Base-by-base conservation (phyloP, 2,113 vertebrate genomes). In the Syrmaticus mikado region DNA sequence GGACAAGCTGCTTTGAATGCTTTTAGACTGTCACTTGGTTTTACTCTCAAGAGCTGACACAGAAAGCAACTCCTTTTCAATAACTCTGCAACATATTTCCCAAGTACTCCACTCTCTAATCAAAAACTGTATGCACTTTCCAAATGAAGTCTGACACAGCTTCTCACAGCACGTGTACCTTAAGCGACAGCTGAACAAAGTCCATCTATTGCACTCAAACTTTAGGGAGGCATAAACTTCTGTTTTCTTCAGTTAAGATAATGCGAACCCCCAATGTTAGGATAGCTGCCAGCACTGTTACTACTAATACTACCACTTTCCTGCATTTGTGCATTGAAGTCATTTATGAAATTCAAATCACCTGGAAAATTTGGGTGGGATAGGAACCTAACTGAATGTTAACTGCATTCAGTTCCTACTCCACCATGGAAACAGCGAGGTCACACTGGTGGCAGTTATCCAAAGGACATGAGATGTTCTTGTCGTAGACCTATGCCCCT, bases 31-130 rank as follows among this genome's bases (percentile, higher is more conserved):
- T 96, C 97, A 97, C 83, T 97, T 96, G 96, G 96, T 96, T 92
- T 97, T 96, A 95, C 77, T 65, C 89, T 96, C 95, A 97, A 94
- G 96, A 97, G 95, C 94, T 95, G 96, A 97, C 87, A 94, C 79
- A 86, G 96, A 95, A 97, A 97, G 97, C 95, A 97, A 97, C 96
- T 97, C 93, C 97, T 79, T 97, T 93, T 97, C 97, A 97, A 98
- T 97, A 98, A 97, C 95, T 75, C 40, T 11, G 45, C 50, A 52
- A 61, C 20, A 6, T 43, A 61, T 71, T 87, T 94, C 57, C 34
- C 2, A 40, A 61, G 72, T 46, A 24, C 24, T 67, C 38, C 2
- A 2, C 18, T 22, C 73, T 75, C 74, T 70, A 38, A 82, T 85
- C 45, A 84, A 90, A 38, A 89, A 11, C 36, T 22, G 52, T 8